phyloP scores from a whole-genome alignment of 2,797 vertebrate genomes.

The Chelmon rostratus region DNA sequence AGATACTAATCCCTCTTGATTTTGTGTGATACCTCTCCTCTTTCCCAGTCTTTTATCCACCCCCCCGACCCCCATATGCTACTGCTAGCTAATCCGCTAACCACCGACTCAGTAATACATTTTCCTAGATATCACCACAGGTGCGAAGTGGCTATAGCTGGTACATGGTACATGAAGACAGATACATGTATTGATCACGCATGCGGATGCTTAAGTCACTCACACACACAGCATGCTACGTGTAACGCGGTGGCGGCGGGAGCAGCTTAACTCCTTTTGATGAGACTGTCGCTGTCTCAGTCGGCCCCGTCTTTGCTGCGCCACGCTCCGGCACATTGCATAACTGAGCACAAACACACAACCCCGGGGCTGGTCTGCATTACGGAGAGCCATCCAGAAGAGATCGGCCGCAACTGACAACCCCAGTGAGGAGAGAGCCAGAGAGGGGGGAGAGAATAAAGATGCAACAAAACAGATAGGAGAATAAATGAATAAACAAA shows the following conservation, averaged over 20 bases:
- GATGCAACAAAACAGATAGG: conserved; percentile 39
- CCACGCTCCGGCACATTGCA: conserved; percentile 53
- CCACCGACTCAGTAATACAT: neutral
- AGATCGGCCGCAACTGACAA: conserved; percentile 32
- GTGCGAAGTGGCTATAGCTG: neutral
- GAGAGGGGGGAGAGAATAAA: conserved; percentile 2
- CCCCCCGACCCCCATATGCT: conserved; percentile 28
- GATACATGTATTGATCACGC: neutral
- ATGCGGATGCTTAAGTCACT: neutral
- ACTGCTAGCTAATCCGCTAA: conserved; percentile 7
- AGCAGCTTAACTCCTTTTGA: conserved; percentile 40
- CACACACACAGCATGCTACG: neutral
- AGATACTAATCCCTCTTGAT: conserved; percentile 56
- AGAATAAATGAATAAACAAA: conserved; percentile 52
- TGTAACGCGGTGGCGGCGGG: neutral
- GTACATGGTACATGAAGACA: neutral
- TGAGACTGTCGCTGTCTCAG: conserved; percentile 49
- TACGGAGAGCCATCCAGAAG: conserved; percentile 38
- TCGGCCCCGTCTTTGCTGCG: conserved; percentile 37
- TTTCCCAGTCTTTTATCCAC: conserved; percentile 17
- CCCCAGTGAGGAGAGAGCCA: conserved; percentile 4
- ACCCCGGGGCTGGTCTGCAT: conserved; percentile 52
- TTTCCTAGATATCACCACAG: neutral
- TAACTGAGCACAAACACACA: conserved; percentile 66
- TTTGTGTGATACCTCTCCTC: conserved; percentile 40